These are phyloP conservation scores for Leptopilina syphax DNA, from an alignment of 2,888 invertebrate genomes.

Conservation along the genomic window DNA sequence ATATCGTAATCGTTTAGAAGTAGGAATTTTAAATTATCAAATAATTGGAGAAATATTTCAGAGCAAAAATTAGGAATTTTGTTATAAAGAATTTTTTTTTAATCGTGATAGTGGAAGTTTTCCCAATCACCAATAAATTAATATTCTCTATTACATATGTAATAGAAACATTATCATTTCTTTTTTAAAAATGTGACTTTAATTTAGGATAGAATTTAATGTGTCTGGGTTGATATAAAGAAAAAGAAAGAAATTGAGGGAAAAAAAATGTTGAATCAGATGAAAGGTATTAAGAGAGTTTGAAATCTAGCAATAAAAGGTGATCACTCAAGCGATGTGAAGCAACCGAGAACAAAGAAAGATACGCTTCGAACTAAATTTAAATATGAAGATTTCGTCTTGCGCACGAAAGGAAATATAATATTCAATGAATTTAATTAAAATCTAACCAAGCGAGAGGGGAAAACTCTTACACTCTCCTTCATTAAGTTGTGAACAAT, in stretches of 20 bases:
- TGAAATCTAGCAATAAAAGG: conserved; percentile 16
- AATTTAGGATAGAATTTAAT: too few species aligned
- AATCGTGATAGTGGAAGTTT: too few species aligned
- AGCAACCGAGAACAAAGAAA: conserved; percentile 5
- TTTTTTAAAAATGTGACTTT: too few species aligned
- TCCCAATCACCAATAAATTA: too few species aligned
- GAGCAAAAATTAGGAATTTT: too few species aligned
- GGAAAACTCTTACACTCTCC: neutral
- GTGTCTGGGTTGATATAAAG: neutral
- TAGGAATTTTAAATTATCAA: too few species aligned
- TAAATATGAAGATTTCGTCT: conserved; percentile 6
- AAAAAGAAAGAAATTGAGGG: too few species aligned
- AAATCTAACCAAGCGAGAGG: conserved; percentile 5
- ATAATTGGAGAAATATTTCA: too few species aligned
- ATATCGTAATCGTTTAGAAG: too few species aligned
- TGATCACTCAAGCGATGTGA: conserved; percentile 19
- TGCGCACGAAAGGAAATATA: neutral
- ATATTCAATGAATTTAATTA: conserved; percentile 2
- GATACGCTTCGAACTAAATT: neutral
- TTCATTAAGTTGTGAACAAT: neutral
- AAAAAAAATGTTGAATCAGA: neutral
- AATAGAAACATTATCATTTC: too few species aligned
- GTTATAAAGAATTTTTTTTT: too few species aligned
- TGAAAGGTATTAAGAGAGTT: neutral
- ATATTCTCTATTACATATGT: too few species aligned